phyloP scores from a whole-genome alignment of 37 sponge, comb jelly and placozoan species.

The Eunapius fragilis region DNA sequence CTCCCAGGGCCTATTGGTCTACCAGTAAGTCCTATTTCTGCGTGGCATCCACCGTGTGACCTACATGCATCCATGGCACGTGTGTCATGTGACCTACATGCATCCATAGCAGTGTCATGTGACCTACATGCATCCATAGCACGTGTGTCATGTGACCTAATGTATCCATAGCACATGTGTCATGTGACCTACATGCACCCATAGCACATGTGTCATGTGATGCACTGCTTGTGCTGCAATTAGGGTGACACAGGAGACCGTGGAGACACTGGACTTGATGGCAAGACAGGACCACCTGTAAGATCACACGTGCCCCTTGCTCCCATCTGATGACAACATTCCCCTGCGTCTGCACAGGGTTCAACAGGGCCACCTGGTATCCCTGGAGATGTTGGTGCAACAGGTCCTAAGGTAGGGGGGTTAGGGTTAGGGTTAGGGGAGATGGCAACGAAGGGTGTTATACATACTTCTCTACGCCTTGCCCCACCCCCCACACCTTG shows the following conservation, averaged over 20 bases:
- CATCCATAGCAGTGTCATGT: too few species aligned
- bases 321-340: too few species aligned
- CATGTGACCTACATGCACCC: too few species aligned
- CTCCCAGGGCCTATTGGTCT: too few species aligned
- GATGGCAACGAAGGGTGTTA: too few species aligned
- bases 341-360: slow-evolving; percentile 7
- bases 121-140: too few species aligned
- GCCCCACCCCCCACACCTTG: not conserved
- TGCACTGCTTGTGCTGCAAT: not conserved
- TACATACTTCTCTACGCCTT: not conserved
- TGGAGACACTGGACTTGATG: slow-evolving; percentile 35
- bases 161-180: too few species aligned
- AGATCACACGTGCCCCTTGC: not conserved
- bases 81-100: too few species aligned
- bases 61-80: too few species aligned
- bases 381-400: slow-evolving; percentile 47
- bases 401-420: slow-evolving; percentile 35
- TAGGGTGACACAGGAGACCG: slow-evolving; percentile 60
- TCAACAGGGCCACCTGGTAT: slow-evolving; percentile 39
- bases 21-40: not conserved
- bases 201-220: not conserved
- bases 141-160: too few species aligned
- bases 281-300: slow-evolving; percentile 59
- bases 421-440: too few species aligned
- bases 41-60: not conserved